A percentile compares a stretch with the other conserved stretches of the same genome.
Evolutionary conservation across 2,888 invertebrate species (phyloP).

Genomic region (Apoda limacodes): DNA sequence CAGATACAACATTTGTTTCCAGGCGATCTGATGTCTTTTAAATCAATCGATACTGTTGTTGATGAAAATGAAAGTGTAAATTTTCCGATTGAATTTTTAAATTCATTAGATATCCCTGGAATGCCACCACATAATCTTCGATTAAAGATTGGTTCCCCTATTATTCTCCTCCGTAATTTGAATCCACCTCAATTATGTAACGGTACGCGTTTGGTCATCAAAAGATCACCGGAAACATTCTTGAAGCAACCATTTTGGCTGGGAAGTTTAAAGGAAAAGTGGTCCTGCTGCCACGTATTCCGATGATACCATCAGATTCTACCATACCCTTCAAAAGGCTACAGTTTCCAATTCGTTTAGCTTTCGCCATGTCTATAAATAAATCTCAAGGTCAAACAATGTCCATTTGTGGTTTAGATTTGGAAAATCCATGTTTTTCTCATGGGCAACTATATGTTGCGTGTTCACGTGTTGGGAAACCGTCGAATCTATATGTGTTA

Average conservation of each 20-base stretch:
- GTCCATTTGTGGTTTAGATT: conserved; percentile 27
- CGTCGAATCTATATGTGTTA: conserved; percentile 21
- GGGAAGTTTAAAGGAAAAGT: conserved; percentile 19
- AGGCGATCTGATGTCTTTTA: conserved; percentile 12
- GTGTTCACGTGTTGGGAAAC: conserved; percentile 24
- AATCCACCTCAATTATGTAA: conserved; percentile 13
- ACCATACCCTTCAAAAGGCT: conserved; percentile 29
- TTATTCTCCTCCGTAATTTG: conserved; percentile 17
- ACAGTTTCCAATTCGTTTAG: conserved; percentile 30
- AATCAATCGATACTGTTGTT: conserved; percentile 16
- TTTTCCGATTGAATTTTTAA: conserved; percentile 14
- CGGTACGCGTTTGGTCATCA: conserved; percentile 11
- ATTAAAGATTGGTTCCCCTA: conserved; percentile 18
- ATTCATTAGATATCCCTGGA: conserved; percentile 18
- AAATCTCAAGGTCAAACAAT: conserved; percentile 21
- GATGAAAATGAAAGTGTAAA: conserved; percentile 13
- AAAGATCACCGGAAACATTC: conserved; percentile 12
- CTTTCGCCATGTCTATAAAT: conserved; percentile 15
- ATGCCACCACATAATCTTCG: conserved; percentile 17
- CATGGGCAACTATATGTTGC: conserved; percentile 35
- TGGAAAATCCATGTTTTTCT: conserved; percentile 28
- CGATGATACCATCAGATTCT: conserved; percentile 30
- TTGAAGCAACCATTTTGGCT: conserved; percentile 12
- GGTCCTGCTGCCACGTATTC: conserved; percentile 28
- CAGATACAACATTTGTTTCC: conserved; percentile 16